Conservation (phyloP, 2,888 invertebrate genomes). For the Orgyia antiqua region DNA sequence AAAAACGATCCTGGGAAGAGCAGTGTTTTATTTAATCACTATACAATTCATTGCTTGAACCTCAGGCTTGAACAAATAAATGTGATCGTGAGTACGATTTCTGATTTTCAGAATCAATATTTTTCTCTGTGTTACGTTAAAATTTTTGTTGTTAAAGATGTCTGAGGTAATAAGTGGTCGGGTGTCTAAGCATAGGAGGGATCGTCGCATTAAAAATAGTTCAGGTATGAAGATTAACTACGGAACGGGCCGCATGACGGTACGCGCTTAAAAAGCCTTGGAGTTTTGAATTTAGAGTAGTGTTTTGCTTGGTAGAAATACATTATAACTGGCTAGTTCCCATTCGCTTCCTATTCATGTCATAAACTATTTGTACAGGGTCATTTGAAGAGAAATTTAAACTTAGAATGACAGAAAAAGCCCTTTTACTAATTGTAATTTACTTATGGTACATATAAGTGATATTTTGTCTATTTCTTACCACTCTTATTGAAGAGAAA, state of each 20-base stretch:
- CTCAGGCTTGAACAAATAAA: constrained; percentile 32
- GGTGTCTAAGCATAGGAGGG: constrained; percentile 59
- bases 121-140: no score
- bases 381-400: no score
- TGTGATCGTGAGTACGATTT: constrained; percentile 55
- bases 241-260: constrained; percentile 45
- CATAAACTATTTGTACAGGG: constrained; percentile 12
- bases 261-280: constrained; percentile 49
- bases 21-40: constrained; percentile 8
- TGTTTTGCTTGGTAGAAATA: constrained; percentile 28
- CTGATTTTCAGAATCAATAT: constrained; percentile 42
- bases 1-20: constrained; percentile 1
- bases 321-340: constrained; percentile 23
- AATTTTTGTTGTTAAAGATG: constrained; percentile 48
- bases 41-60: no score
- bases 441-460: no score
- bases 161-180: constrained; percentile 62
- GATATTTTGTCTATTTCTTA: no score
- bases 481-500: no score
- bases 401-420: no score
- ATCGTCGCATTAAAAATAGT: constrained; percentile 53
- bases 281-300: constrained; percentile 32
- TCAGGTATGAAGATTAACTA: constrained; percentile 56
- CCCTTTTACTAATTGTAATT: no score
- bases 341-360: constrained; percentile 19